Percentiles rank a stretch among this genome's conserved stretches.
Evolutionary conservation across 2,888 invertebrate genomes (phyloP).

Genomic region (Tuta absoluta): DNA sequence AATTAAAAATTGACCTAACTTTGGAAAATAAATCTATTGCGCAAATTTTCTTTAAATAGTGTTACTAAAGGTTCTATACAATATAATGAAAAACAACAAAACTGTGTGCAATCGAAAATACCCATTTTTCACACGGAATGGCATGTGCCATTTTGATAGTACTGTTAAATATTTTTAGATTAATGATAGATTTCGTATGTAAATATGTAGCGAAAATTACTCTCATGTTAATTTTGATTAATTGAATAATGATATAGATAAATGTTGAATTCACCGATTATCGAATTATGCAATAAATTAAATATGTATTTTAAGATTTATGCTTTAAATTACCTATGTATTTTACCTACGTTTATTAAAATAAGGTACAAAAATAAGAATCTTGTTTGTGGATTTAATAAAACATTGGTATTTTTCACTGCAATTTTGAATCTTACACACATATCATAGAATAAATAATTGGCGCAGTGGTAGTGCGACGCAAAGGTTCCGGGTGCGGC

Average conservation of each 20-base stretch:
- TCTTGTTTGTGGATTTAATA: conserved; percentile 4
- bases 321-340: not conserved
- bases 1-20: too few species aligned
- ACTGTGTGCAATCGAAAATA: too few species aligned
- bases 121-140: too few species aligned
- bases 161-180: too few species aligned
- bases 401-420: not conserved
- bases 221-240: not conserved
- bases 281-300: conserved; percentile 2
- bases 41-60: too few species aligned
- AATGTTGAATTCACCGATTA: conserved; percentile 21
- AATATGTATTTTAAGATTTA: not conserved
- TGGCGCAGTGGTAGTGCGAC: too few species aligned
- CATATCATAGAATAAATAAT: too few species aligned
- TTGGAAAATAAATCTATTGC: too few species aligned
- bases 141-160: too few species aligned
- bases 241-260: not conserved
- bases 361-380: conserved; percentile 4
- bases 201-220: not conserved
- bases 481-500: too few species aligned
- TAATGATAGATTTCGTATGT: conserved; percentile 4
- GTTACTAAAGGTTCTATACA: too few species aligned
- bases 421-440: not conserved
- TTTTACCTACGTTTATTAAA: not conserved
- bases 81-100: too few species aligned